Conservation (phyloP, 2,113 vertebrate genomes). For the Chauna torquata region DNA sequence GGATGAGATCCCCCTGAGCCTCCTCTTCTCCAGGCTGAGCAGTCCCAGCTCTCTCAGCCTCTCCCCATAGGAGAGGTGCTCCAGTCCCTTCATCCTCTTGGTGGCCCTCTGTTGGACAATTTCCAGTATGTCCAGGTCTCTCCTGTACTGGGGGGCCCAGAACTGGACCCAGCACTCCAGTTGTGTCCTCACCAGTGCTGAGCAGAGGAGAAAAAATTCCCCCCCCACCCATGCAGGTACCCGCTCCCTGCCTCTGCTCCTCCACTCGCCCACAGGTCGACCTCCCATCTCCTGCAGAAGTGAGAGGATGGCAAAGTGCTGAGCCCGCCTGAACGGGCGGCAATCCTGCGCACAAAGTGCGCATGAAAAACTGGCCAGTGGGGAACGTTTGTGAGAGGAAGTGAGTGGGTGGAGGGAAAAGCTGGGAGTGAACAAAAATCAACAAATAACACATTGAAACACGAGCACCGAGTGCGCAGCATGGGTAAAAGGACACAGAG, state of each 20-base stretch:
- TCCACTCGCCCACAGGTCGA: not conserved
- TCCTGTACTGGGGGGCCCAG: not conserved
- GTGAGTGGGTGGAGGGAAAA: slow-evolving; percentile 49
- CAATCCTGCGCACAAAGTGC: not conserved
- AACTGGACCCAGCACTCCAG: not conserved
- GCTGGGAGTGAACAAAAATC: slow-evolving; percentile 25
- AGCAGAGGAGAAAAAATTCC: not conserved
- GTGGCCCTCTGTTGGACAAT: not conserved
- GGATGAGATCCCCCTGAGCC: not conserved
- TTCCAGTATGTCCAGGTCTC: not conserved
- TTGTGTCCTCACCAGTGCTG: not conserved
- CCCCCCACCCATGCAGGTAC: fast-evolving
- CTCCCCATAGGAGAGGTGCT: not conserved
- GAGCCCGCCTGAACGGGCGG: not conserved
- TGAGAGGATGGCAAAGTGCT: fast-evolving
- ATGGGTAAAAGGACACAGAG: not conserved
- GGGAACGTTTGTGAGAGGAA: slow-evolving; percentile 42
- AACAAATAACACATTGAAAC: slow-evolving; percentile 27
- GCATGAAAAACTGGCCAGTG: not conserved
- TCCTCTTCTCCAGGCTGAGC: not conserved
- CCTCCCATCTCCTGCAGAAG: fast-evolving
- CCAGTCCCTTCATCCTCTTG: not conserved
- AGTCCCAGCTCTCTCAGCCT: not conserved
- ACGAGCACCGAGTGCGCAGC: not conserved
- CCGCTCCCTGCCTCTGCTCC: not conserved